Base-by-base conservation (phyloP, 2,113 vertebrate species). In the Gallinago paraguaiae region DNA sequence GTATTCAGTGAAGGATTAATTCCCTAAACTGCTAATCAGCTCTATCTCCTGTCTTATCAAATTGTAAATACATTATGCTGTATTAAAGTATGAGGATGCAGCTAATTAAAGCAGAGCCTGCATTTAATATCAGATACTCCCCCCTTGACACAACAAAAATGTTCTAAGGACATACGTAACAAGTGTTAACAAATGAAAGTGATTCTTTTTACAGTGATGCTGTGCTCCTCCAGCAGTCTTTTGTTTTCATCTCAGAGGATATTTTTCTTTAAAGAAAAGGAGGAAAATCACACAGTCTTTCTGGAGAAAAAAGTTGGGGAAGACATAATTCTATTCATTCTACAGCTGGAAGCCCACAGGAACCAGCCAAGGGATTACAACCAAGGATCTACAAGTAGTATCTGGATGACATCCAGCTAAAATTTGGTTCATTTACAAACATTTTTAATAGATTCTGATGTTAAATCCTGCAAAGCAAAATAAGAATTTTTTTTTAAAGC, bases 61-160 rank as follows among this genome's bases (percentile, higher is more conserved):
- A 95, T 90, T 96, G 91, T 95, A 96, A 96, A 96, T 96, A 96
- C 79, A 95, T 96, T 95, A 96, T 91, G 63, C 84, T 83, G 63
- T 86, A 95, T 94, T 95, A 96, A 94, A 95, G 51, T 81, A 88
- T 23, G 39, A 86, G 94, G 59, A 64, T 75, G 80, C 64, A 95
- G 85, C 90, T 90, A 92, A 95, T 97, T 97, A 95, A 96, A 96
- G 64, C 65, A 90, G 51, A 74, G 11, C 10, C 33, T 68, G 83
- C 67, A 92, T 95, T 94, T 87, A 93, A 82, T 94, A 93, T 89
- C 92, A 85, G 70, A 85, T 93, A 46, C 81, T 94, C n/a, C 78
- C 43, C 57, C 31, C 64, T 20, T 27, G 68, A 94, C 63, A 65
- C 28, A 94, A 65, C 85, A 93, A 76, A 92, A 96, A 45, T 81